phyloP scores from a whole-genome alignment of 2,888 invertebrate species.

The Napeogenes inachia region DNA sequence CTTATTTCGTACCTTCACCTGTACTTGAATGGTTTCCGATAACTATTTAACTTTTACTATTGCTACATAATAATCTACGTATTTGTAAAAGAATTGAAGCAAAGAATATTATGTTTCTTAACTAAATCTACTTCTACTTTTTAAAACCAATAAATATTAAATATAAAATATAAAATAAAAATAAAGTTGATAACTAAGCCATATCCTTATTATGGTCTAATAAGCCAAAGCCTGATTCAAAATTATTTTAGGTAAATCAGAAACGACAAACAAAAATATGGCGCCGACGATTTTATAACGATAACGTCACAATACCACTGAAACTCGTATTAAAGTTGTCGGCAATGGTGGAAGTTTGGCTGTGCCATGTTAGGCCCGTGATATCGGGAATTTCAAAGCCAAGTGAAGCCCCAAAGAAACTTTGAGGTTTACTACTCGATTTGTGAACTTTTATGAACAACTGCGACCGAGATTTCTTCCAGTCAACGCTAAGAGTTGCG shows the following conservation, averaged over 20 bases:
- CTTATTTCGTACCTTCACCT: constrained; percentile 49
- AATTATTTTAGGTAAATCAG: neutral
- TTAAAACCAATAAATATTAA: too few species aligned
- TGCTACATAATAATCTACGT: too few species aligned
- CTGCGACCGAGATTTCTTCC: constrained; percentile 8
- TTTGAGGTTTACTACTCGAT: constrained; percentile 32
- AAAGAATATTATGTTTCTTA: too few species aligned
- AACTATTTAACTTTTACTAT: neutral
- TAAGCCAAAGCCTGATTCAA: too few species aligned
- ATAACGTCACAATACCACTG: constrained; percentile 39
- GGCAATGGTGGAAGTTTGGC: constrained; percentile 51
- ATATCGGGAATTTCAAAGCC: constrained; percentile 27
- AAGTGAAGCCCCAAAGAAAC: constrained; percentile 27
- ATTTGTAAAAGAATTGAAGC: too few species aligned
- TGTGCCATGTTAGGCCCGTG: constrained; percentile 39
- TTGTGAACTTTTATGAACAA: constrained; percentile 33
- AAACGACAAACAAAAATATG: constrained; percentile 8
- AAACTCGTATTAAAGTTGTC: constrained; percentile 60
- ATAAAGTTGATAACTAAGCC: too few species aligned
- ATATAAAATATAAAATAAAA: too few species aligned
- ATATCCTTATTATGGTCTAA: too few species aligned
- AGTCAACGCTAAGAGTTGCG: neutral
- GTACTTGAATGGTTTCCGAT: neutral
- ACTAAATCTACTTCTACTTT: too few species aligned
- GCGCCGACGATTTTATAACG: constrained; percentile 43